These are phyloP conservation scores for Sorex fumeus DNA, from an alignment of 2,113 vertebrate genomes.

Conservation along the genomic window DNA sequence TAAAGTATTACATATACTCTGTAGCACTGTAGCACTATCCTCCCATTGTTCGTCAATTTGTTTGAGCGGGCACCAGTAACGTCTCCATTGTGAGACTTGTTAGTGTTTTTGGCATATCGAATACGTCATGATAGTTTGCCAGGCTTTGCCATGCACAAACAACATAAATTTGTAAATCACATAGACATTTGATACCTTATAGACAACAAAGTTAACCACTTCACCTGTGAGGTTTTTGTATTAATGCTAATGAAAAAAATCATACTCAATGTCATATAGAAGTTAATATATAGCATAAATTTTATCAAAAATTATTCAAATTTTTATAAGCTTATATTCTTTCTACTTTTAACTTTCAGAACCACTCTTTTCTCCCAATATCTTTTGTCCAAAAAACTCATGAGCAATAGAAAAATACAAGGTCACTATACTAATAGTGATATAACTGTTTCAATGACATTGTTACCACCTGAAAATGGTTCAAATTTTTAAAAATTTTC, in stretches of 20 bases:
- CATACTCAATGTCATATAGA: background rate
- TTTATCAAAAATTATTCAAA: background rate
- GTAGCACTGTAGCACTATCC: no score
- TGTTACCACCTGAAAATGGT: slow-evolving; percentile 30
- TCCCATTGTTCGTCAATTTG: no score
- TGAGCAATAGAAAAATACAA: background rate
- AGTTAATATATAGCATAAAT: background rate
- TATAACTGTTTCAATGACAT: background rate
- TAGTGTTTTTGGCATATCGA: no score
- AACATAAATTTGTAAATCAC: background rate
- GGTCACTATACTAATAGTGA: background rate
- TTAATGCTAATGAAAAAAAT: slow-evolving; percentile 20
- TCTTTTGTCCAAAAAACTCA: background rate
- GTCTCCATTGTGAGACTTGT: no score
- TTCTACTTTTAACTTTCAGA: background rate
- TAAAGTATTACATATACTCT: slow-evolving; percentile 4
- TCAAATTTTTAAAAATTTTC: background rate
- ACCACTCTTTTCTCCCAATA: background rate
- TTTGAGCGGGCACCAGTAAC: no score
- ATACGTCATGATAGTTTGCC: no score
- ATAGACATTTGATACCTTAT: background rate
- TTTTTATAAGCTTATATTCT: background rate
- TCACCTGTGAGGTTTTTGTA: background rate
- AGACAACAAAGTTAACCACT: background rate
- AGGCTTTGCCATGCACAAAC: no score